These are phyloP conservation scores for Congeria kusceri DNA, from an alignment of 2,888 invertebrate genomes.

Conservation along the genomic window DNA sequence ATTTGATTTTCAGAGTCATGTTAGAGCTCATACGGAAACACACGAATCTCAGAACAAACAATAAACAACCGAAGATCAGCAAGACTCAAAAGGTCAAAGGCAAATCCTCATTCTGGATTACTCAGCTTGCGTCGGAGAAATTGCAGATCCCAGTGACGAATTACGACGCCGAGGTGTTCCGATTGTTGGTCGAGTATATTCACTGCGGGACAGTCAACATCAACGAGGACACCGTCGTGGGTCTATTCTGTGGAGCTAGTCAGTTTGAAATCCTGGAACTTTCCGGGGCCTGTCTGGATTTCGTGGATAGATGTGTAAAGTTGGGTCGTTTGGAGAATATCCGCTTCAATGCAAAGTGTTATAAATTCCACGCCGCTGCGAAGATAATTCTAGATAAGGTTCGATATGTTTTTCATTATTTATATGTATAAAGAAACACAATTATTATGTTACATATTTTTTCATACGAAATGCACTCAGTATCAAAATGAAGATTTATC, in stretches of 20 bases:
- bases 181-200: too few species aligned
- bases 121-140: not conserved
- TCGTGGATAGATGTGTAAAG: conserved; percentile 32
- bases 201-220: too few species aligned
- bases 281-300: conserved; percentile 33
- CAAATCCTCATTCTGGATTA: not conserved
- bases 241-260: conserved; percentile 43
- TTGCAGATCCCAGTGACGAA: too few species aligned
- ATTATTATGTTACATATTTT: too few species aligned
- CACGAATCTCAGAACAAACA: too few species aligned
- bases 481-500: too few species aligned
- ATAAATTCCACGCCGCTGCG: conserved; percentile 32
- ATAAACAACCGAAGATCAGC: conserved; percentile 5
- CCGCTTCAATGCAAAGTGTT: conserved; percentile 15
- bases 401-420: too few species aligned
- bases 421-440: too few species aligned
- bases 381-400: conserved; percentile 42
- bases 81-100: conserved; percentile 5
- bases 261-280: conserved; percentile 44
- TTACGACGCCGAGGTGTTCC: too few species aligned
- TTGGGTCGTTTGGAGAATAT: conserved; percentile 19
- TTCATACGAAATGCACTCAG: too few species aligned
- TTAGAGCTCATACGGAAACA: too few species aligned
- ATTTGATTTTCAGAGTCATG: not conserved
- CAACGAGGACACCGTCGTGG: conserved; percentile 21